phyloP scores from a whole-genome alignment of 2,113 vertebrate species.

The Panurus biarmicus region DNA sequence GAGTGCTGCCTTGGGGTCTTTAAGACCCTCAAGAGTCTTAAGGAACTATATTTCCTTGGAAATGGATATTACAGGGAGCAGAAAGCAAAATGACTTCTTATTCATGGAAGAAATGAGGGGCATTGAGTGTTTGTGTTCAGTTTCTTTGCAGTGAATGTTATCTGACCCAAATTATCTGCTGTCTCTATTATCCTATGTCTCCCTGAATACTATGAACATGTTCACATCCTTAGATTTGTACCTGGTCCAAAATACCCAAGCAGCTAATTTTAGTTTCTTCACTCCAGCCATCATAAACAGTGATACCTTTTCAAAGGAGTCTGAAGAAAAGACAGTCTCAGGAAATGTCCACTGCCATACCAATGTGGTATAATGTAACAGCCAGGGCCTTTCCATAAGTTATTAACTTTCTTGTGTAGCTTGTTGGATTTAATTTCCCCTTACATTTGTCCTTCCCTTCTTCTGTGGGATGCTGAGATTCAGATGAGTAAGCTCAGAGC shows the following conservation, averaged over 20 bases:
- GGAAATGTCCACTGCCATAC: neutral
- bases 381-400: neutral
- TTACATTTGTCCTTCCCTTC: neutral
- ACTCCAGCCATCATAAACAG: neutral
- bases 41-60: neutral
- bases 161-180: neutral
- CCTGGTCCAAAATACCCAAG: neutral
- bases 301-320: neutral
- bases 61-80: neutral
- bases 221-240: neutral
- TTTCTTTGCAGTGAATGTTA: neutral
- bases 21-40: neutral
- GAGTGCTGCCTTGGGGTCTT: rapidly evolving
- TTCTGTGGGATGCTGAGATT: neutral
- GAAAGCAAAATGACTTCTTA: neutral
- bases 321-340: neutral
- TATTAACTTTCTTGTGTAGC: neutral
- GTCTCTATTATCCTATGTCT: neutral
- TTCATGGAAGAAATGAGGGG: neutral
- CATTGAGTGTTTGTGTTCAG: neutral
- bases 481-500: neutral
- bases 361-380: neutral
- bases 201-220: neutral
- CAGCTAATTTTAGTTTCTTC: neutral
- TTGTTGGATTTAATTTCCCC: neutral